Evolutionary conservation across 2,113 vertebrate species (phyloP).

Genomic region (Pardalotus punctatus): DNA sequence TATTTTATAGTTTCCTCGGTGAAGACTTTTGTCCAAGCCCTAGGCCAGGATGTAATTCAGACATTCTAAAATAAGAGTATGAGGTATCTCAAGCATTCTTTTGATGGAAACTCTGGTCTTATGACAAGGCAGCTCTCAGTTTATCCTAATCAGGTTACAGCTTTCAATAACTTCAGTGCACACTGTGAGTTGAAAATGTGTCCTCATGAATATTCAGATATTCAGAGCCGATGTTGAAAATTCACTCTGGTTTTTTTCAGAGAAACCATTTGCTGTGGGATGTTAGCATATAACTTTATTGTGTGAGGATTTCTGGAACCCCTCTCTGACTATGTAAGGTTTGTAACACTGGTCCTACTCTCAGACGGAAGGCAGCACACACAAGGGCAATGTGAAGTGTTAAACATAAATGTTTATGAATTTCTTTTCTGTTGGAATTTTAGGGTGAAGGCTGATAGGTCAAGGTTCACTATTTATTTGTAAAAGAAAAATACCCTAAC

Average conservation of each 20-base stretch:
- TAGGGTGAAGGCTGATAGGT: neutral
- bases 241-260: neutral
- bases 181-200: rapidly evolving
- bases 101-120: neutral
- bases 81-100: neutral
- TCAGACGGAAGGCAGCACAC: neutral
- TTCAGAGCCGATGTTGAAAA: neutral
- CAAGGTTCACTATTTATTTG: neutral
- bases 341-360: neutral
- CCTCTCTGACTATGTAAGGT: neutral
- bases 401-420: neutral
- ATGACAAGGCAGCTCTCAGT: neutral
- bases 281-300: neutral
- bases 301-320: neutral
- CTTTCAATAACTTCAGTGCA: neutral
- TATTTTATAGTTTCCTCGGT: neutral
- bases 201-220: neutral
- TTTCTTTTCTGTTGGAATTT: neutral
- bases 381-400: neutral
- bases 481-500: neutral
- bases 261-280: neutral
- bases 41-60: neutral
- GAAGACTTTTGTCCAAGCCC: neutral
- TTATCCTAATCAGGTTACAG: neutral
- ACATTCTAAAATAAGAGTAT: neutral